These are phyloP conservation scores for Rutilus rutilus DNA, from an alignment of 2,113 vertebrate species.

Conservation along the genomic window DNA sequence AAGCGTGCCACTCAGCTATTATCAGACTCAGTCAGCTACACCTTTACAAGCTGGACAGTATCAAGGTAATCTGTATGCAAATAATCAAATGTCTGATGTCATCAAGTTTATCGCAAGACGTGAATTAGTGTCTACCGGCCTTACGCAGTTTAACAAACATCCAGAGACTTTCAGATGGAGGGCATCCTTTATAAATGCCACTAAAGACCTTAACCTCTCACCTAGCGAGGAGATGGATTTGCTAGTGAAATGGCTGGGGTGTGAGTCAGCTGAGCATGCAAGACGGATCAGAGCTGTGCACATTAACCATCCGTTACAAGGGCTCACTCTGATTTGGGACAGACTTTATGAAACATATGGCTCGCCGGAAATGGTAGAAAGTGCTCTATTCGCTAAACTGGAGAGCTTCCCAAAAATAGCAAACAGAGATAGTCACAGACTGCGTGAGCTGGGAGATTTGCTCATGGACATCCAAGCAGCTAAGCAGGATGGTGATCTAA, in stretches of 20 bases:
- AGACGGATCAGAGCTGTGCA: conserved; percentile 25
- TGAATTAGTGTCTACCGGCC: neutral
- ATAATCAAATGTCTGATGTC: neutral
- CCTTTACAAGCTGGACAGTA: neutral
- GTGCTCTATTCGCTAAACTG: conserved; percentile 1
- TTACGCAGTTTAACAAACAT: neutral
- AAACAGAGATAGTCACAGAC: conserved; percentile 2
- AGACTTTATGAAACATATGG: conserved; percentile 31
- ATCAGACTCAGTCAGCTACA: neutral
- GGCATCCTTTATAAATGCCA: conserved; percentile 2
- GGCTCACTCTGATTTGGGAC: conserved; percentile 20
- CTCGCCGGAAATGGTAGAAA: conserved; percentile 40
- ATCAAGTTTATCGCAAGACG: neutral
- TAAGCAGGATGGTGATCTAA: conserved; percentile 20
- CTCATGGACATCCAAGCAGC: conserved; percentile 44
- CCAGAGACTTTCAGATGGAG: conserved; percentile 19
- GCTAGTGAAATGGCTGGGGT: conserved; percentile 12
- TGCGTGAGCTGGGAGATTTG: conserved; percentile 1
- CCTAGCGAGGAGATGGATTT: conserved; percentile 6
- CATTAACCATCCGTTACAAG: conserved; percentile 30
- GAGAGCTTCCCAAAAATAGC: neutral
- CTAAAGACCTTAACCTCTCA: conserved; percentile 22
- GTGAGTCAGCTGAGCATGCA: conserved; percentile 29
- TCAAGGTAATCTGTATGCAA: neutral
- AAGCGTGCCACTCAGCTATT: neutral